Conservation (phyloP, 2,888 invertebrate genomes). For the Dione vanillae region DNA sequence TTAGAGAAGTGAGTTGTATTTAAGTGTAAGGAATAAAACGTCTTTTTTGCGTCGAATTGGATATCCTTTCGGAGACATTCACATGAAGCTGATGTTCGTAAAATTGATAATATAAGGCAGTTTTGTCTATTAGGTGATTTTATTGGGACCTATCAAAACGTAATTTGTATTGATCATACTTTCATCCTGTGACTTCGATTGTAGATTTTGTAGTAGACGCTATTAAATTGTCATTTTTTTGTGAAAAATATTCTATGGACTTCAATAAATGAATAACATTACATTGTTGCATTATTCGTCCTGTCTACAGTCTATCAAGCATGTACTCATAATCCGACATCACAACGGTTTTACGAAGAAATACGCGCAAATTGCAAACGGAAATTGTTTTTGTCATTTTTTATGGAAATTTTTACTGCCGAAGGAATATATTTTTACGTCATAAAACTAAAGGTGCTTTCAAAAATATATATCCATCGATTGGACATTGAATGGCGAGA, state of each 20-base stretch:
- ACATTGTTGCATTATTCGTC: conserved; percentile 27
- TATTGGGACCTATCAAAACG: background rate
- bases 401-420: background rate
- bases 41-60: conserved; percentile 27
- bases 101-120: conserved; percentile 2
- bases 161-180: conserved; percentile 10
- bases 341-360: background rate
- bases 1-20: conserved; percentile 30
- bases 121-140: conserved; percentile 24
- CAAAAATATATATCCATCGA: background rate
- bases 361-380: background rate
- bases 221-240: conserved; percentile 23
- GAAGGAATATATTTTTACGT: conserved; percentile 13
- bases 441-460: conserved; percentile 13
- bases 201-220: conserved; percentile 24
- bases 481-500: conserved; percentile 2
- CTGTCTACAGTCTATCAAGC: conserved; percentile 14
- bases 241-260: conserved; percentile 22
- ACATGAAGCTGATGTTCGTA: conserved; percentile 8
- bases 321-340: background rate
- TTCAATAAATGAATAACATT: conserved; percentile 32
- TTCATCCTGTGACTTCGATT: conserved; percentile 21
- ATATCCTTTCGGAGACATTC: conserved; percentile 13
- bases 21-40: conserved; percentile 18
- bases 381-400: background rate